Evolutionary conservation across 2,888 invertebrate genomes (phyloP), one percentile per base, ranked within the genome.

Genomic region (Tinea semifulvella): DNA sequence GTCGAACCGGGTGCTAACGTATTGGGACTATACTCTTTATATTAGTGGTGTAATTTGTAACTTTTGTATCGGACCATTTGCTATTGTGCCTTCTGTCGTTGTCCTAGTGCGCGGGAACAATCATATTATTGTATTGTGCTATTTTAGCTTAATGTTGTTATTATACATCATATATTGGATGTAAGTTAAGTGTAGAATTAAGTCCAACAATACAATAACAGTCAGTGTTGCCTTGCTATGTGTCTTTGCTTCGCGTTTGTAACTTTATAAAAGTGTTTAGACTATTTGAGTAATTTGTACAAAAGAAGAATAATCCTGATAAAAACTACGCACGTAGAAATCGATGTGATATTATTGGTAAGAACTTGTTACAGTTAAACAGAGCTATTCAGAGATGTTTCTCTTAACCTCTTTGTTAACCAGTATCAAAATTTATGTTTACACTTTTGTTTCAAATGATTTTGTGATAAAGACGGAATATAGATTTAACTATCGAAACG

Each of bases 161-260:
- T n/a, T n/a, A n/a, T n/a, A n/a, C n/a, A n/a, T 27, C 5, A 27
- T 4, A 27, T 27, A 27, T 27, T 26, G 26, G 26, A 26, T 26
- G n/a, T n/a, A n/a, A 31, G 11, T 31, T 13, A 14, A 31, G 7
- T n/a, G 3, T 31, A 31, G 31, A 31, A 14, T 31, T 13, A 31
- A 31, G 3, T 6, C 14, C 13, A 13, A 31, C 13, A 31, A 31
- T 31, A 31, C n/a, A 31, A 31, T 31, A 31, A 31, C 2, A 31
- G 68, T 74, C 68, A 64, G 72, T 77, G 77, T 77, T 79, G 80
- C 80, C 80, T 80, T 80, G 79, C 74, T 73, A 70, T 66, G 80
- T 80, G 79, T 77, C 79, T 76, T 79, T 75, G 75, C 72, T 77
- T 68, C 65, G 69, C 70, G 76, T 75, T 67, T 65, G 72, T 68